Evolutionary conservation across 1,140 invertebrate genomes (phyloP).

Genomic region (Potamilus streckersoni): DNA sequence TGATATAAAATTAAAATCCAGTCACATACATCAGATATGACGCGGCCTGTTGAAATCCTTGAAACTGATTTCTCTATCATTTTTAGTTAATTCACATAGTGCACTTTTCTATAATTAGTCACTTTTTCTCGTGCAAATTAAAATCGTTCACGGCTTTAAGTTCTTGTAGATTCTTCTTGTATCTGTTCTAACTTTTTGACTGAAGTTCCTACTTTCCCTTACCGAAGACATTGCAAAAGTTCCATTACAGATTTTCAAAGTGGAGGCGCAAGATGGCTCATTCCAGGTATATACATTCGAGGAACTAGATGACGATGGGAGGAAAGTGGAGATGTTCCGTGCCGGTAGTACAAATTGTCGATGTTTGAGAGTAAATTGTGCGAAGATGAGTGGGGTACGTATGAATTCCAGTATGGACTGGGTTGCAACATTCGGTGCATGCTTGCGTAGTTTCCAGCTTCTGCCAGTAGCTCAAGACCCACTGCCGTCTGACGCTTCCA

Average conservation of each 20-base stretch:
- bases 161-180: no score
- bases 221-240: background rate
- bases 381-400: slow-evolving; percentile 31
- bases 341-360: slow-evolving; percentile 29
- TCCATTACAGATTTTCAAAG: background rate
- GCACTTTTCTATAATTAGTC: no score
- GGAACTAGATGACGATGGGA: slow-evolving; percentile 25
- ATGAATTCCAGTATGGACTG: slow-evolving; percentile 73
- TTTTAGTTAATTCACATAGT: no score
- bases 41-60: no score
- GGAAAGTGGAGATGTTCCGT: slow-evolving; percentile 16
- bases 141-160: no score
- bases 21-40: no score
- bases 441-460: slow-evolving; percentile 95
- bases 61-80: no score
- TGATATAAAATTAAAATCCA: no score
- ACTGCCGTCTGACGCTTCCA: slow-evolving; percentile 99
- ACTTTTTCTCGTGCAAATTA: no score
- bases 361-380: slow-evolving; percentile 7
- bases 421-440: slow-evolving; percentile 90
- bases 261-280: slow-evolving; percentile 18
- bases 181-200: no score
- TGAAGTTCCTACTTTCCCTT: no score
- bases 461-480: slow-evolving; percentile 91
- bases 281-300: slow-evolving; percentile 22